A percentile compares a stretch with the other conserved stretches of the same genome.
These are phyloP conservation scores for Poeciliopsis turrubarensis DNA, from an alignment of 2,113 vertebrate species.

Conservation along the genomic window DNA sequence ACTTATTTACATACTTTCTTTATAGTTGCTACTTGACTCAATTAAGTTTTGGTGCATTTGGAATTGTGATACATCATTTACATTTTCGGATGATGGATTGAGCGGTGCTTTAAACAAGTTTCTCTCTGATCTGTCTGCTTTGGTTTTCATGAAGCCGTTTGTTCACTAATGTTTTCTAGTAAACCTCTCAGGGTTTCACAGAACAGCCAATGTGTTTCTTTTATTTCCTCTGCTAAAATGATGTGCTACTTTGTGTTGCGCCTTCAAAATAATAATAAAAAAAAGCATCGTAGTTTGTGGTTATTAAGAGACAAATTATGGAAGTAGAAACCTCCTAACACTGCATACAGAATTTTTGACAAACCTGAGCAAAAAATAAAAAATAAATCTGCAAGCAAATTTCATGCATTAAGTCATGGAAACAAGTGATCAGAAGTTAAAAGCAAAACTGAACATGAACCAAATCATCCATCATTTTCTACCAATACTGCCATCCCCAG, in stretches of 20 bases:
- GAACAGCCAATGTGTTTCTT: not conserved
- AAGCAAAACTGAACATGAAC: conserved; percentile 44
- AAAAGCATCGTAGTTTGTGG: not conserved
- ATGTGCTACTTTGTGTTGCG: not conserved
- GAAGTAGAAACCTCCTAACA: not conserved
- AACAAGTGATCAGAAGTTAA: conserved; percentile 52
- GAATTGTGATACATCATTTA: too few relatives aligned
- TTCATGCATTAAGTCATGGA: conserved; percentile 11
- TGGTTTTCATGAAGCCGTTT: not conserved
- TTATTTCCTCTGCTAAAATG: not conserved
- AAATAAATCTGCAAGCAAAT: conserved; percentile 41
- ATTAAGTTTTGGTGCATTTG: too few relatives aligned
- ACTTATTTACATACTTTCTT: too few relatives aligned
- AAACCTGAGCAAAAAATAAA: conserved; percentile 24
- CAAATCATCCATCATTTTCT: conserved; percentile 41
- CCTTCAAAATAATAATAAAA: not conserved
- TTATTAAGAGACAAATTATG: not conserved
- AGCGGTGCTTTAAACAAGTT: not conserved
- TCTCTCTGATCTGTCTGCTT: not conserved
- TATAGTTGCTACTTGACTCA: too few relatives aligned
- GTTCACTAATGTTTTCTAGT: not conserved
- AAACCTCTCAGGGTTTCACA: not conserved
- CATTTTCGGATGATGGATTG: too few relatives aligned
- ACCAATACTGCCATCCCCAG: conserved; percentile 34
- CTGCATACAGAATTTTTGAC: not conserved